phyloP scores from a whole-genome alignment of 2,113 vertebrate species.

The Crocuta crocuta region DNA sequence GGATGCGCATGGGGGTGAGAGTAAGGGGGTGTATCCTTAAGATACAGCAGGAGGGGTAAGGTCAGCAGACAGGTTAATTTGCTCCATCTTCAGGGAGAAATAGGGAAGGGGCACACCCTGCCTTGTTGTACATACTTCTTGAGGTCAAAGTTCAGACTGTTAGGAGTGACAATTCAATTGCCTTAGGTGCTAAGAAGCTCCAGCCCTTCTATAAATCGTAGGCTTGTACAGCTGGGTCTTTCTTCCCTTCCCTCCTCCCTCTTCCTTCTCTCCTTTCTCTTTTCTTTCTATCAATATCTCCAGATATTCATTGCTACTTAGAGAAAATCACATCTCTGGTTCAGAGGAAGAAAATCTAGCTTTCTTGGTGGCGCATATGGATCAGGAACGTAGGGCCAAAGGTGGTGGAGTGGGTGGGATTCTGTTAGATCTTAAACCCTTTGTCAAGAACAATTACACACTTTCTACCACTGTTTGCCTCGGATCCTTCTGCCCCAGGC shows the following conservation, averaged over 20 bases:
- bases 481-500: background rate
- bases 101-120: background rate
- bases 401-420: background rate
- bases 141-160: background rate
- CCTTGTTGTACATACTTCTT: background rate
- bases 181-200: background rate
- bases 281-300: background rate
- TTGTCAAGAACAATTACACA: background rate
- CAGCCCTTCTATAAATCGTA: background rate
- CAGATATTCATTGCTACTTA: background rate
- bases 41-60: background rate
- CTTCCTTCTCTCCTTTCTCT: rapidly evolving
- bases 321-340: background rate
- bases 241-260: rapidly evolving
- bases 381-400: background rate
- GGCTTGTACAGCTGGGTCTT: background rate
- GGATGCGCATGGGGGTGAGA: too few species aligned
- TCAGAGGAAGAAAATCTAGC: background rate
- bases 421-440: background rate
- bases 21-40: background rate
- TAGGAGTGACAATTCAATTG: background rate
- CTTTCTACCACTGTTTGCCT: background rate
- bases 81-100: background rate
- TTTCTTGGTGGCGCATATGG: background rate
- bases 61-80: background rate